Evolutionary conservation across 2,888 invertebrate species (phyloP), one percentile per base, ranked within the genome.

Genomic region (Drosophila leonis): DNA sequence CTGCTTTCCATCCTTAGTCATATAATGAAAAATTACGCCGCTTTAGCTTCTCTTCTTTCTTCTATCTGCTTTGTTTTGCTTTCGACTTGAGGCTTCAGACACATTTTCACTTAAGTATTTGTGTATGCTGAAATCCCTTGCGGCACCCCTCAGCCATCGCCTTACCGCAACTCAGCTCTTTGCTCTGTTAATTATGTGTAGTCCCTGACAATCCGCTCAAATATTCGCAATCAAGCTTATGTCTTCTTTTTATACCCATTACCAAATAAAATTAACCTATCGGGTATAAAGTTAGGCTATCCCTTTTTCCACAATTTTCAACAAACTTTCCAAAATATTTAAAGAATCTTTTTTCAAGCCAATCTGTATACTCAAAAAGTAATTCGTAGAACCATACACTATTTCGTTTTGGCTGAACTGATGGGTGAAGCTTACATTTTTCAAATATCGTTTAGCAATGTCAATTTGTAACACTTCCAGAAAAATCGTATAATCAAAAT

Each of bases 11-110:
- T 27, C 46, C 24, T 18, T 46, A 52, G 56, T 56, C 61, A 49
- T 66, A 68, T 75, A 81, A 85, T 84, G 82, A 86, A 82, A 86
- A 83, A 84, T 84, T 82, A 83, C 74, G 65, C 76, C 68, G 60
- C 62, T 13, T 49, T 33, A 18, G 49, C 31, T 20, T 49, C 31
- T 33, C 49, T 31, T 31, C 49, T 31, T 18, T 33, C 49, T 31
- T 18, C 8, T 18, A 13, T 18, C 31, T 20, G 13, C 13, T 20
- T 49, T 49, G 49, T 33, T 33, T 33, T 33, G 31, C 31, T 71
- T 59, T 56, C 46, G 65, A 65, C 62, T 42, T 65, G 62, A 65
- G 31, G 15, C 44, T 64, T 54, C 51, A 60, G 44, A 73, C 80
- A 76, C 80, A 76, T 73, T 80, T 80, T 59, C 71, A 62, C 65